Conservation (phyloP, 2,888 invertebrate genomes). For the Caenorhabditis uteleia region DNA sequence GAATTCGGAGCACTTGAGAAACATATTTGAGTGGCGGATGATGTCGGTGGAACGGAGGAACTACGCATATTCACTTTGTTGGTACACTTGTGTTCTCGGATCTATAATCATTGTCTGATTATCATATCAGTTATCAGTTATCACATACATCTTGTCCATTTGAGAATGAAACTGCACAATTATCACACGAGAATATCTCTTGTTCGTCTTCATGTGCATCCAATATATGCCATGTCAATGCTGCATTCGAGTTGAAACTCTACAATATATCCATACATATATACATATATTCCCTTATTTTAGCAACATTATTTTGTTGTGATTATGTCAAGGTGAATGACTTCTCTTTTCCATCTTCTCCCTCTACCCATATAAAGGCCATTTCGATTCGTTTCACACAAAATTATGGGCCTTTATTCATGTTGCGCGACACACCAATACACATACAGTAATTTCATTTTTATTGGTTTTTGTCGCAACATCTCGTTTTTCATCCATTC, state of each 20-base stretch:
- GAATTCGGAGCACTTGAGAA: slow-evolving; percentile 23
- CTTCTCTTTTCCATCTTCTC: too few relatives aligned
- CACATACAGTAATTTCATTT: slow-evolving; percentile 43
- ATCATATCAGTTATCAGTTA: neutral
- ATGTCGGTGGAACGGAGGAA: slow-evolving; percentile 16
- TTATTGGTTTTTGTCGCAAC: slow-evolving; percentile 48
- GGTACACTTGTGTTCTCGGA: slow-evolving; percentile 39
- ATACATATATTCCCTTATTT: slow-evolving; percentile 16
- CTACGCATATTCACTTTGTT: slow-evolving; percentile 4
- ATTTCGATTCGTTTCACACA: too few relatives aligned
- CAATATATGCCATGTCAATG: slow-evolving; percentile 52
- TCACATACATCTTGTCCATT: slow-evolving; percentile 44
- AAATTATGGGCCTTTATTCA: slow-evolving; percentile 21
- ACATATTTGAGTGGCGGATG: slow-evolving; percentile 9
- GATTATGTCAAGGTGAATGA: neutral
- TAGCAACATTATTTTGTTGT: slow-evolving; percentile 1
- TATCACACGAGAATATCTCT: slow-evolving; percentile 43
- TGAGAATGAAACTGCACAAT: slow-evolving; percentile 38
- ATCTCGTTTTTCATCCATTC: slow-evolving; percentile 32
- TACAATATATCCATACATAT: slow-evolving; percentile 23
- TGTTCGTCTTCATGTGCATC: slow-evolving; percentile 46
- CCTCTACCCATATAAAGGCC: too few relatives aligned
- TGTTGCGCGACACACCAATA: slow-evolving; percentile 11
- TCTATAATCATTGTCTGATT: slow-evolving; percentile 18
- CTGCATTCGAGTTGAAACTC: slow-evolving; percentile 46